These are phyloP conservation scores for Urocitellus parryii DNA, from an alignment of 2,113 vertebrate genomes.

Conservation along the genomic window DNA sequence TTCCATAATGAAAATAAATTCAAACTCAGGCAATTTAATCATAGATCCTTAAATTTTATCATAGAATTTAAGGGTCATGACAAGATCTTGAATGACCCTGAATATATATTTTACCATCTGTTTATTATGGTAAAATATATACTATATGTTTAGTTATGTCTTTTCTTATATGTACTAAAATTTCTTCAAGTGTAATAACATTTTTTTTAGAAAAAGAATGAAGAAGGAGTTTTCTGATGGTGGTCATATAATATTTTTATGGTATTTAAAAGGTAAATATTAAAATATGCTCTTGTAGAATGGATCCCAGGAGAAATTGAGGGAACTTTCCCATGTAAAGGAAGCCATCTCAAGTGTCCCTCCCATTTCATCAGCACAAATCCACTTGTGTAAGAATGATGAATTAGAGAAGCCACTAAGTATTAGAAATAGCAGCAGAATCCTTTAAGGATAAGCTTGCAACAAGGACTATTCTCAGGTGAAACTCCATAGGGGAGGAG, in stretches of 20 bases:
- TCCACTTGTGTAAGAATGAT: not conserved
- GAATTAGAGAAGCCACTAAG: not conserved
- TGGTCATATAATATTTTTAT: not conserved
- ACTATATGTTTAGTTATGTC: not conserved
- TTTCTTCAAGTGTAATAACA: not conserved
- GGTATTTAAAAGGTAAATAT: not conserved
- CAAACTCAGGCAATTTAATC: not conserved
- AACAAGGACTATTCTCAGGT: not conserved
- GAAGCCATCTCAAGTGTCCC: not conserved
- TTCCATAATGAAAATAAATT: not conserved
- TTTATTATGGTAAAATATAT: not conserved
- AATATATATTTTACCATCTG: conserved; percentile 6
- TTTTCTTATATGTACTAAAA: not conserved
- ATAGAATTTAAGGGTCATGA: conserved; percentile 6
- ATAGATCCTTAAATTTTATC: not conserved
- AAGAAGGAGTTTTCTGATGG: not conserved
- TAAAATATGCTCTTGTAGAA: not conserved
- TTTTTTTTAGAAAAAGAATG: not conserved
- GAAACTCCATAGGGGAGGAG: not conserved
- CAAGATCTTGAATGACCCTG: not conserved
- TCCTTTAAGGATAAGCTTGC: not conserved
- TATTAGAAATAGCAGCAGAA: not conserved
- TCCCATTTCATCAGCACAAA: not conserved
- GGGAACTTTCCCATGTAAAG: not conserved
- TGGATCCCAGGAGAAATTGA: not conserved